Evolutionary conservation across 2,888 invertebrate genomes (phyloP).

Genomic region (Sphinx pinastri): DNA sequence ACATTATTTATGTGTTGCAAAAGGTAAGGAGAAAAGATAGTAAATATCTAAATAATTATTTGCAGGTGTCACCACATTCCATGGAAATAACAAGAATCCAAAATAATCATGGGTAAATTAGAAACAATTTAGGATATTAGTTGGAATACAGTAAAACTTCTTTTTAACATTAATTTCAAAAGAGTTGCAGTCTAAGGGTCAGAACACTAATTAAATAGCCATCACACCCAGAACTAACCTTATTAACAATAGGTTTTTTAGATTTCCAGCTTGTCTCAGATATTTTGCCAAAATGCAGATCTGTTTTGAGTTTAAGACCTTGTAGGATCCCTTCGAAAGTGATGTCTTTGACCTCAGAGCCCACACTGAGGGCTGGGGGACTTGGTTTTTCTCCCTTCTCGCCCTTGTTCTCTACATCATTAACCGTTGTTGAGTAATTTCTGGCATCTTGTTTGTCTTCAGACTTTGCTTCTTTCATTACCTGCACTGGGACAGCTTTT

Average conservation of each 20-base stretch:
- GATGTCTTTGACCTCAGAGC: slow-evolving; percentile 65
- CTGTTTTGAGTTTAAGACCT: slow-evolving; percentile 70
- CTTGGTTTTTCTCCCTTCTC: slow-evolving; percentile 29
- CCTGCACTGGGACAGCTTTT: slow-evolving; percentile 54
- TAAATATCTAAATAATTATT: no score
- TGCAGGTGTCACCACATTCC: no score
- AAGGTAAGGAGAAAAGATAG: no score
- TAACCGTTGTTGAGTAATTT: slow-evolving; percentile 43
- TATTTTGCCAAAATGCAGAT: slow-evolving; percentile 71
- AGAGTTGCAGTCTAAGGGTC: no score
- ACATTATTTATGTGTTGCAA: no score
- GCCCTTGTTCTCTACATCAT: slow-evolving; percentile 38
- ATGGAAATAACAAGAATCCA: no score
- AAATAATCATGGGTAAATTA: no score
- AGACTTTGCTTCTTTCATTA: slow-evolving; percentile 44
- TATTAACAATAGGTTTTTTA: slow-evolving; percentile 67
- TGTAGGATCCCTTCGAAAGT: slow-evolving; percentile 68
- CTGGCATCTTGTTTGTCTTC: slow-evolving; percentile 2
- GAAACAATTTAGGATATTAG: no score
- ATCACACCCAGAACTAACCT: slow-evolving; percentile 51
- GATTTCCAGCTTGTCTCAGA: slow-evolving; percentile 71
- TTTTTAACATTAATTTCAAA: no score
- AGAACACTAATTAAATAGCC: no score
- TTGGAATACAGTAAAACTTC: no score
- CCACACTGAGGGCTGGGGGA: slow-evolving; percentile 52